Conservation (phyloP, 2,113 vertebrate genomes). For the Tragelaphus scriptus region DNA sequence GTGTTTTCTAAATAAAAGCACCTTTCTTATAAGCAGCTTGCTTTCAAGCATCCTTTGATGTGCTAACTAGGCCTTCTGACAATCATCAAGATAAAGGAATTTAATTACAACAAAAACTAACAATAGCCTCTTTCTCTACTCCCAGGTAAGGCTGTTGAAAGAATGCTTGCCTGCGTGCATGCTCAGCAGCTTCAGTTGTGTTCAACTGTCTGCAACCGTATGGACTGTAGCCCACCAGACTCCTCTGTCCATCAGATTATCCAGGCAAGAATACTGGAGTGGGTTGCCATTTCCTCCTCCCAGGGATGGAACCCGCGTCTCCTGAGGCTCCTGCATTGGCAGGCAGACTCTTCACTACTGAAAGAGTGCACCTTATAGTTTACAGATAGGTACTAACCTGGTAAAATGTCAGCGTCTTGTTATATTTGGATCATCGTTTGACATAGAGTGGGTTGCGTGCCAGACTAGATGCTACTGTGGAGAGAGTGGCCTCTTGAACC, state of each 20-base stretch:
- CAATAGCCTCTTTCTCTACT: not conserved
- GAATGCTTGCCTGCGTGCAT: not conserved
- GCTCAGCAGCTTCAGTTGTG: not conserved
- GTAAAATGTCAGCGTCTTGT: not conserved
- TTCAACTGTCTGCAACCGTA: not conserved
- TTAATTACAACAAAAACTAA: slow-evolving; percentile 22
- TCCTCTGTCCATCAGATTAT: not conserved
- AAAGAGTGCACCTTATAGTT: not conserved
- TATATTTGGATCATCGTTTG: not conserved
- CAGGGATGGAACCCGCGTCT: not conserved
- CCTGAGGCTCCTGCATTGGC: not conserved
- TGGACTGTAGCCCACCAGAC: not conserved
- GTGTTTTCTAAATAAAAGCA: slow-evolving; percentile 31
- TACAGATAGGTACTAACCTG: not conserved
- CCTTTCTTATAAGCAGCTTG: not conserved
- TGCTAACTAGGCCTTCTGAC: not conserved
- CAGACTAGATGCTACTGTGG: not conserved
- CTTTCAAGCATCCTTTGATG: slow-evolving; percentile 13
- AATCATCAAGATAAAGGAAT: not conserved
- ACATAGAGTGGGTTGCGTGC: not conserved
- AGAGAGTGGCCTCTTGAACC: not conserved
- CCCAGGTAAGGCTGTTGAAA: not conserved
- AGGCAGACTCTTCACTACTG: not conserved
- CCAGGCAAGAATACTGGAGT: not conserved
- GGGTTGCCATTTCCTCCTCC: not conserved